Conservation (phyloP, 2,797 vertebrate genomes). For the Spea hammondii region DNA sequence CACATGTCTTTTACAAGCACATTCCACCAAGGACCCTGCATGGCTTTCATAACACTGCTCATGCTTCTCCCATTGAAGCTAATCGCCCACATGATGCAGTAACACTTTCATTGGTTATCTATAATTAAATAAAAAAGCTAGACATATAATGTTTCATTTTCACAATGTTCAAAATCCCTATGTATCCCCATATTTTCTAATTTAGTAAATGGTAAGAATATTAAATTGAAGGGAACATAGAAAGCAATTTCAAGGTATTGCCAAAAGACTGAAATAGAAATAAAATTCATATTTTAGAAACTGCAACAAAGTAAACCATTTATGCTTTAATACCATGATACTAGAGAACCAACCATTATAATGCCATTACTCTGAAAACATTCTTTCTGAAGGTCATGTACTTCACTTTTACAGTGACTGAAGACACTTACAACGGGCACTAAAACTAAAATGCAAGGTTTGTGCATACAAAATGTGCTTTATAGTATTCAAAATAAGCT, state of each 20-base stretch:
- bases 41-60: too few relatives aligned
- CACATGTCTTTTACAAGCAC: too few relatives aligned
- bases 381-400: constrained; percentile 34
- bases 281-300: constrained; percentile 16
- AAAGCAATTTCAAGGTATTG: constrained; percentile 11
- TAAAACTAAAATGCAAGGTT: too few relatives aligned
- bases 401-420: constrained; percentile 16
- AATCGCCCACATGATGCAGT: too few relatives aligned
- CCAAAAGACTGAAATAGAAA: constrained; percentile 26
- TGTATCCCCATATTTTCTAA: constrained; percentile 14
- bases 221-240: constrained; percentile 22
- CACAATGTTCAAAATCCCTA: not conserved
- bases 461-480: too few relatives aligned
- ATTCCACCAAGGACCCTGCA: too few relatives aligned
- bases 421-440: constrained; percentile 9
- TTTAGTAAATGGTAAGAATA: constrained; percentile 7
- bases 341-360: constrained; percentile 16
- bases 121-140: too few relatives aligned
- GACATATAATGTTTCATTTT: constrained; percentile 6
- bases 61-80: too few relatives aligned
- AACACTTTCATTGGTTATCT: too few relatives aligned
- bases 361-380: constrained; percentile 30
- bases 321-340: constrained; percentile 21
- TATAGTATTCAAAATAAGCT: too few relatives aligned
- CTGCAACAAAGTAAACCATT: constrained; percentile 29